Evolutionary conservation across 37 sponge, comb jelly and placozoan species (phyloP).

Genomic region (Ianthella basta): DNA sequence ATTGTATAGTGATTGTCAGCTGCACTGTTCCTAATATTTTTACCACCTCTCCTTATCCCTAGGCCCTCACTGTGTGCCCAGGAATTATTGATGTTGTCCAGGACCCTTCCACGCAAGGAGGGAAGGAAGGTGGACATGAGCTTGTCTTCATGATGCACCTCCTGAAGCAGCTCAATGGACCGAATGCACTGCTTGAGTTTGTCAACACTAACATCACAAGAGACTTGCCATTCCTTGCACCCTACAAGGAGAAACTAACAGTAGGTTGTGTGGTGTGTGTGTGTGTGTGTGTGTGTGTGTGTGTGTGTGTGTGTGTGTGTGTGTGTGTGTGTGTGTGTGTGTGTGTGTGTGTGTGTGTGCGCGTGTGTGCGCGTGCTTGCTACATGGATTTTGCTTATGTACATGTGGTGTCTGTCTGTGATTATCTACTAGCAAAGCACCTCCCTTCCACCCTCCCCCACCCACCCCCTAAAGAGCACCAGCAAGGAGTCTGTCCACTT

Average conservation of each 20-base stretch:
- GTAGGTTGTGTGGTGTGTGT: no score
- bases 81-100: not conserved
- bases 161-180: constrained; percentile 17
- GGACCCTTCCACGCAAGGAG: constrained; percentile 62
- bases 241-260: constrained; percentile 6
- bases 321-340: no score
- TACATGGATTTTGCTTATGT: no score
- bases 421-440: no score
- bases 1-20: not conserved
- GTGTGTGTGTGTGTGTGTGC: no score
- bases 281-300: no score
- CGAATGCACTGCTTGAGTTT: not conserved
- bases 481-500: constrained; percentile 42
- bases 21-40: not conserved
- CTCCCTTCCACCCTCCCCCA: not conserved
- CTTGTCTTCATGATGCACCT: constrained; percentile 68
- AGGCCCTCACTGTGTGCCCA: not conserved
- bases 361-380: no score
- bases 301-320: no score
- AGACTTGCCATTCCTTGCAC: not conserved
- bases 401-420: no score
- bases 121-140: constrained; percentile 62
- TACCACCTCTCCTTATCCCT: no score
- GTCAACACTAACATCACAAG: not conserved
- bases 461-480: constrained; percentile 1